Evolutionary conservation across 2,797 vertebrate genomes (phyloP), one percentile per base, ranked within the genome.

Genomic region (Lithobates pipiens): DNA sequence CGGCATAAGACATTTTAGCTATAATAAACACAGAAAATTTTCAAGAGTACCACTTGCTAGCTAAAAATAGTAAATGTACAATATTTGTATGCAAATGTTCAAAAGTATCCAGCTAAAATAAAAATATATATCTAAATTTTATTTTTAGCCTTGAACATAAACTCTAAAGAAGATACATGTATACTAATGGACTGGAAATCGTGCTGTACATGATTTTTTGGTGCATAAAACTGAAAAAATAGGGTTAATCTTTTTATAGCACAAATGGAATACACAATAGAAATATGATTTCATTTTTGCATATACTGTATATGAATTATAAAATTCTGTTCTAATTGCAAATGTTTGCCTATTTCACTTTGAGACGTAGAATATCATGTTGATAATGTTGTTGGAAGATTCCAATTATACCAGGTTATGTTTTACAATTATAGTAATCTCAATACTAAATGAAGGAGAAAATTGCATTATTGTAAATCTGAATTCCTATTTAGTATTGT

Each of bases 391-490:
- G 84, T 89, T 82, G 89, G 75, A 85, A 89, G 88, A 76, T 88
- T 79, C 81, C 27, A 88, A 90, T 89, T 88, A 89, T 88, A 68
- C 36, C 83, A 89, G 89, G 86, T 76, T 82, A 42, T 85, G 85
- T 89, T 89, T 86, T 83, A 84, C 78, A 87, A 85, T 88, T 89
- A 82, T 87, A 88, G 76, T 83, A 67, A 86, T 88, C 89, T 70
- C 79, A 82, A 77, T 82, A 88, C 63, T 87, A 89, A 90, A 84
- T 89, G 77, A 81, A 57, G 18, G 36, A 87, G 65, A 75, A 87
- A 87, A 88, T 25, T n/a, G 5, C 82, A 72, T 85, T 85, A 86
- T 39, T 85, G 9, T 83, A 88, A 88, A 90, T 88, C 6, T 44
- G 85, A 89, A 88, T 80, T 88, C 13, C 11, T 84, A 34, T 76